These are phyloP conservation scores for Hedya salicella DNA, from an alignment of 2,888 invertebrate genomes.

Conservation along the genomic window DNA sequence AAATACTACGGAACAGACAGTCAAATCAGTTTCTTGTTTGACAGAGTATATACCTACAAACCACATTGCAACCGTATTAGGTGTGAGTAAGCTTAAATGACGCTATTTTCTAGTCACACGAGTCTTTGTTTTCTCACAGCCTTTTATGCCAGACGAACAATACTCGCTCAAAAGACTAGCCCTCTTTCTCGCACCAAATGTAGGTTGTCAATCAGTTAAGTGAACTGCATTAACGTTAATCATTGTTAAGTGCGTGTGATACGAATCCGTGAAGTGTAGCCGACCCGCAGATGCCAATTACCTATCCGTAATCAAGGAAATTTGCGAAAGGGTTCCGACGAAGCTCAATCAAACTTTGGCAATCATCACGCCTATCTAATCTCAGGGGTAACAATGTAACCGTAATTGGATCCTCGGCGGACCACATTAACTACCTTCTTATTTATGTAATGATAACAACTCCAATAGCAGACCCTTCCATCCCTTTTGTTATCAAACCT, in stretches of 20 bases:
- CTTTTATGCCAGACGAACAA: constrained; percentile 9
- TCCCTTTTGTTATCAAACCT: constrained; percentile 27
- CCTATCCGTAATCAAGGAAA: constrained; percentile 72
- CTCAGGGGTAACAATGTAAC: constrained; percentile 77
- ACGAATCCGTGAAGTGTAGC: constrained; percentile 58
- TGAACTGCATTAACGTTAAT: constrained; percentile 39
- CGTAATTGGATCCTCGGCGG: constrained; percentile 70
- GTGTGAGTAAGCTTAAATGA: background rate
- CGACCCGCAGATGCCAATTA: constrained; percentile 70
- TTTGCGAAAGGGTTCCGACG: constrained; percentile 74
- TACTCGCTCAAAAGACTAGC: constrained; percentile 16
- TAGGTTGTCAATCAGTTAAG: constrained; percentile 37
- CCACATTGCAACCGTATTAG: background rate
- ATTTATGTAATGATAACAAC: constrained; percentile 75
- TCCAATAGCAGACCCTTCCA: constrained; percentile 46
- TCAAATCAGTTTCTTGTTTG: background rate
- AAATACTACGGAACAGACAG: too few species aligned
- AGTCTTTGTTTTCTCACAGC: background rate
- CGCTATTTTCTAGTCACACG: background rate
- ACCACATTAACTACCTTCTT: constrained; percentile 70
- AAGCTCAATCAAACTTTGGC: constrained; percentile 81
- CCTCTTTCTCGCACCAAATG: constrained; percentile 10
- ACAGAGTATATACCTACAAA: background rate
- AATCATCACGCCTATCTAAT: constrained; percentile 81
- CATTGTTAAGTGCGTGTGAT: constrained; percentile 49